These are phyloP conservation scores for Eumerus sabulonum DNA, from an alignment of 2,888 invertebrate genomes.

Conservation along the genomic window DNA sequence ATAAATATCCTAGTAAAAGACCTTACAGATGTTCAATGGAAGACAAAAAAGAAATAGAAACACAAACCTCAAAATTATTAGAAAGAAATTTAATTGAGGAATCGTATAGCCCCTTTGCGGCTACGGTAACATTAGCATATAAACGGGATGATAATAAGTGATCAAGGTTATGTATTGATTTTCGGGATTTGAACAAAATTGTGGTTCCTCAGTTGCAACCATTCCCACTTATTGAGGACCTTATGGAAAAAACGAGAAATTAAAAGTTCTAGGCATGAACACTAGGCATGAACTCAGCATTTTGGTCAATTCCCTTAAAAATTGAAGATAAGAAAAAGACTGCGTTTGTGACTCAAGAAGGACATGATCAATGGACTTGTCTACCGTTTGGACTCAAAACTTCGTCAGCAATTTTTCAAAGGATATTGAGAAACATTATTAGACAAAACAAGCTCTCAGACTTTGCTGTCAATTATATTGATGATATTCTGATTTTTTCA, in stretches of 20 bases:
- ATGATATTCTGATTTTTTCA: constrained; percentile 66
- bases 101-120: constrained; percentile 66
- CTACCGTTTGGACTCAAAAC: constrained; percentile 58
- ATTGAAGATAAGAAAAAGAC: constrained; percentile 60
- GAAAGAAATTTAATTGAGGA: constrained; percentile 52
- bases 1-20: constrained; percentile 67
- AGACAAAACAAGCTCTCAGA: constrained; percentile 62
- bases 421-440: constrained; percentile 65
- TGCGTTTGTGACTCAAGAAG: no score
- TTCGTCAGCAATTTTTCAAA: constrained; percentile 61
- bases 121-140: constrained; percentile 66
- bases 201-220: no score
- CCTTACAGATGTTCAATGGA: constrained; percentile 64
- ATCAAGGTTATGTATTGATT: no score
- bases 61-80: constrained; percentile 58
- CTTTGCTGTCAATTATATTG: constrained; percentile 65
- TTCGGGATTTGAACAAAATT: no score
- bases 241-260: constrained; percentile 57
- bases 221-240: constrained; percentile 62
- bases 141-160: no score
- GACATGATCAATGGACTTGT: constrained; percentile 52
- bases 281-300: constrained; percentile 43
- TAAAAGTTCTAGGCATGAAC: no score
- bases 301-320: constrained; percentile 59
- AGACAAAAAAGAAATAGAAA: constrained; percentile 62